Base-by-base conservation (phyloP, 1,140 invertebrate genomes). In the Hypothenemus hampei region DNA sequence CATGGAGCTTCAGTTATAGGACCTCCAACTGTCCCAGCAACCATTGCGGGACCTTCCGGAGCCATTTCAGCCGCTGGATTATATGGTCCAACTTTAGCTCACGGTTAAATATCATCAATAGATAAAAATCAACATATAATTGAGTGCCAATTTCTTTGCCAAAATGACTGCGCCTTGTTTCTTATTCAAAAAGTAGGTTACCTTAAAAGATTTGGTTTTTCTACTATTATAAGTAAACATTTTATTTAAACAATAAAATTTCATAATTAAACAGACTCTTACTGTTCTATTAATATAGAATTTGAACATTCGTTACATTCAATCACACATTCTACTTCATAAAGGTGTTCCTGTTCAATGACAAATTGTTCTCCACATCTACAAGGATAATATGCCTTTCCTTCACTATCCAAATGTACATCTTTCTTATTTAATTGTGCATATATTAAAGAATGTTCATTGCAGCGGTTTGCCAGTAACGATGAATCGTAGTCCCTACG, bases 261-360 rank as follows among this genome's bases (percentile, higher is more conserved):
- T n/a, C n/a, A n/a, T n/a, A n/a, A n/a, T n/a, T n/a, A n/a, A n/a
- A n/a, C n/a, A n/a, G n/a, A n/a, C n/a, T n/a, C n/a, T n/a, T 43
- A 3, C 23, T 50, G 64, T 48, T 56, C 74, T 21, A 85, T 70
- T 64, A 77, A 64, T 58, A 85, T 78, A 51, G 74, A 70, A 65
- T 84, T 78, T 5, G 82, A 84, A 71, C 83, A 86, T 62, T 83
- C 79, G 63, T 79, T 74, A 71, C 84, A 86, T 29, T 73, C 72
- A 46, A 85, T 69, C 7, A 74, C 58, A 56, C 74, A 71, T 61
- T 79, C 70, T 40, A 69, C 62, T 26, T 74, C 60, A 15, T 65
- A 41, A 40, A 76, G 53, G 44, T 79, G 73, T 52, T 65, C 63
- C 48, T 67, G 69, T 19, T 72, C 46, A 26, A 84, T 70, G n/a